phyloP scores from a whole-genome alignment of 2,113 vertebrate species.

The Larimichthys crocea region DNA sequence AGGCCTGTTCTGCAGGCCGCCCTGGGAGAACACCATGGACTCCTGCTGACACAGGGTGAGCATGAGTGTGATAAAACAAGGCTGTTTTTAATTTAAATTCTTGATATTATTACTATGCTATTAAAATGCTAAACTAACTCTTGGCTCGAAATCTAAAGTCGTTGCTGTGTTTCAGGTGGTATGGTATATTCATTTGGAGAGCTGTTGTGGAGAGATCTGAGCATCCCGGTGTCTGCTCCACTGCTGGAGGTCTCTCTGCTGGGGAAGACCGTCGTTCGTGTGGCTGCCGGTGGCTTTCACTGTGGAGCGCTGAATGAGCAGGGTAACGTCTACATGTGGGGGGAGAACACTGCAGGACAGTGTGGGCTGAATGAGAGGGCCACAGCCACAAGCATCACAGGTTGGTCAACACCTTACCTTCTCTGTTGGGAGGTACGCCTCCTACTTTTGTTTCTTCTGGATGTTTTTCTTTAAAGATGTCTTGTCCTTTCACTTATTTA shows the following conservation, averaged over 20 bases:
- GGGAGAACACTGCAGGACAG: conserved; percentile 93
- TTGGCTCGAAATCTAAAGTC: not conserved
- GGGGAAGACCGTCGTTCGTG: conserved; percentile 84
- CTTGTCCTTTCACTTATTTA: not conserved
- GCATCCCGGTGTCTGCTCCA: conserved; percentile 77
- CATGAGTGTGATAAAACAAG: not conserved
- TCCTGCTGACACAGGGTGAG: conserved; percentile 92
- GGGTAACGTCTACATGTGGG: conserved; percentile 94
- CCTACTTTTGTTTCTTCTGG: not conserved
- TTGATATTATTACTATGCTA: not conserved
- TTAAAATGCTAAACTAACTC: not conserved
- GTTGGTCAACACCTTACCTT: conserved; percentile 35
- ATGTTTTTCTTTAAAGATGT: not conserved
- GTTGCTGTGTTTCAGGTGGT: conserved; percentile 83
- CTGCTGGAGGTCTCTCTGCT: conserved; percentile 87
- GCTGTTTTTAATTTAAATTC: not conserved
- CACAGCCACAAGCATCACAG: conserved; percentile 49
- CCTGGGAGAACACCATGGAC: conserved; percentile 90
- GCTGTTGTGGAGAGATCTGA: conserved; percentile 87
- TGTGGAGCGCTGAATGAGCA: conserved; percentile 90
- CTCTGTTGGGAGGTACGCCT: not conserved
- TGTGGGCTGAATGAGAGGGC: conserved; percentile 86
- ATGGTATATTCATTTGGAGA: conserved; percentile 93
- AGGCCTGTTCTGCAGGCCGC: conserved; percentile 91
- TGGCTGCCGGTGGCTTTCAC: conserved; percentile 94